Evolutionary conservation across 2,797 vertebrate genomes (phyloP).

Genomic region (Pachyuromys duprasi): DNA sequence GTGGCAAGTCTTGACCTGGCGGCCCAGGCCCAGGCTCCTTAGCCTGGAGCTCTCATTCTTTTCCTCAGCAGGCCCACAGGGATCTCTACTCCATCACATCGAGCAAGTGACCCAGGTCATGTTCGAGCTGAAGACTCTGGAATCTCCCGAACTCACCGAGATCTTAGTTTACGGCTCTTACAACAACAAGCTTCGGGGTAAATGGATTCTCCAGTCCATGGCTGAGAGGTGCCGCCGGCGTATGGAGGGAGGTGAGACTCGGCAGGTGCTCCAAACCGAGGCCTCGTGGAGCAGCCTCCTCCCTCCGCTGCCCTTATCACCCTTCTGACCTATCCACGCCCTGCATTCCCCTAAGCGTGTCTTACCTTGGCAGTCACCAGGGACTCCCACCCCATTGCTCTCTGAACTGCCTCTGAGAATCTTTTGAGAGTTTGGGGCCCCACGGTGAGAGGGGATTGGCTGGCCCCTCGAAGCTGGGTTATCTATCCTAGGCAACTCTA

Average conservation of each 20-base stretch:
- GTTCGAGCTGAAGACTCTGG: conserved; percentile 55
- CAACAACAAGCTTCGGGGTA: conserved; percentile 39
- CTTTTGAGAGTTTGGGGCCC: not conserved
- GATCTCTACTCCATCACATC: too few relatives aligned
- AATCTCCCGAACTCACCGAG: conserved; percentile 30
- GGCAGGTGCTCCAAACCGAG: not conserved
- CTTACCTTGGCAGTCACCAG: too few relatives aligned
- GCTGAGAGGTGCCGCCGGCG: conserved; percentile 40
- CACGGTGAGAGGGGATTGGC: not conserved
- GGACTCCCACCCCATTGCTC: not conserved
- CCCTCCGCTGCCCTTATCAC: too few relatives aligned
- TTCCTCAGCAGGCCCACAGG: not conserved
- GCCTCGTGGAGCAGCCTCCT: not conserved
- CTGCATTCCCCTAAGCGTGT: not conserved
- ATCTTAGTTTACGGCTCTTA: conserved; percentile 49
- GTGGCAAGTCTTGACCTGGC: not conserved
- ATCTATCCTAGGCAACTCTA: not conserved
- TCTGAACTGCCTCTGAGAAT: not conserved
- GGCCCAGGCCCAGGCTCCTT: fast-evolving
- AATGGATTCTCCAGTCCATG: conserved; percentile 65
- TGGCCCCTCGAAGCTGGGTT: not conserved
- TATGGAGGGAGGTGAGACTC: conserved; percentile 52
- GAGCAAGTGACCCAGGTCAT: conserved; percentile 35
- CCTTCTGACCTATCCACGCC: too few relatives aligned
- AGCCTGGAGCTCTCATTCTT: not conserved